Percentiles rank a stretch among this genome's conserved stretches.
Evolutionary conservation across 1,140 invertebrate genomes (phyloP).

Genomic region (Lanistes nyassanus): DNA sequence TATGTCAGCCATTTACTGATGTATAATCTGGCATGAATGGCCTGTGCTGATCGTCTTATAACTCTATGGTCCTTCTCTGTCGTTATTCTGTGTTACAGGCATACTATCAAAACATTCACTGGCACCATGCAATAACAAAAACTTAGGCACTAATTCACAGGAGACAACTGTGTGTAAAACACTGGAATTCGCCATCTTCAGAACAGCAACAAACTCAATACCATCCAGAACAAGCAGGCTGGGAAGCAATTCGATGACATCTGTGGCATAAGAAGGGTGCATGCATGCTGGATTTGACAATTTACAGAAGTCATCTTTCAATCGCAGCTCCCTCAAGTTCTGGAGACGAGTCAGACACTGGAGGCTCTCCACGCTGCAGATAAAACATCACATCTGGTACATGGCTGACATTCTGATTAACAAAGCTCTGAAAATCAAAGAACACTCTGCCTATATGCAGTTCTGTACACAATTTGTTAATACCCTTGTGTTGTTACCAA

Average conservation of each 20-base stretch:
- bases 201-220: no score
- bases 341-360: slow-evolving; percentile 46
- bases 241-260: slow-evolving; percentile 48
- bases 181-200: neutral
- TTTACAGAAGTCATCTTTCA: slow-evolving; percentile 37
- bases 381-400: slow-evolving; percentile 2
- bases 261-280: slow-evolving; percentile 40
- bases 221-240: slow-evolving; percentile 50
- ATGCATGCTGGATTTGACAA: slow-evolving; percentile 54
- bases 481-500: no score
- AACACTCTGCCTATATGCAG: no score
- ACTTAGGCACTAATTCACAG: no score
- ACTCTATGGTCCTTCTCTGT: no score
- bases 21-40: no score
- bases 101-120: no score
- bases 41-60: no score
- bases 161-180: neutral
- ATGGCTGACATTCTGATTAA: neutral
- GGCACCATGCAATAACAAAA: no score
- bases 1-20: no score
- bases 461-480: no score
- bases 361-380: slow-evolving; percentile 47
- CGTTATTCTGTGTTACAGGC: no score
- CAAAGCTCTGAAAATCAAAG: neutral
- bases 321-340: slow-evolving; percentile 45